Evolutionary conservation across 2,888 invertebrate genomes (phyloP), one percentile per base, ranked within the genome.

Genomic region (Apamea crenata): DNA sequence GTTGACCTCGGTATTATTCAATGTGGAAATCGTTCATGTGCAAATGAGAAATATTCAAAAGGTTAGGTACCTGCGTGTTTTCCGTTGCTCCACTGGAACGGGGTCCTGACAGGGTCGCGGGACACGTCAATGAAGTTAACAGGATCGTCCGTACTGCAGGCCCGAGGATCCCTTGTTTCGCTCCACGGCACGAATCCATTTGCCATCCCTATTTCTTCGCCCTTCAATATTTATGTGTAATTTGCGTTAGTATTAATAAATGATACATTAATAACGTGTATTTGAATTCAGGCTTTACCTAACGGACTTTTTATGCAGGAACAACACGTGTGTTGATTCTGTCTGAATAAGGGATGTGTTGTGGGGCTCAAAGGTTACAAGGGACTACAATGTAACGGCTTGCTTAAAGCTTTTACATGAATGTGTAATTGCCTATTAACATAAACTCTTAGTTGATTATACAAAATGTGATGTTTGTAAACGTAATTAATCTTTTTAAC

Each of bases 61-160:
- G 88, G 90, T 91, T 91, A 74, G 82, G 36, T 76, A 96, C 98
- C 98, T 91, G 98, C 98, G 88, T 97, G 97, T 77, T 90, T 93
- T 0, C 96, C 94, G 44, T 91, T 93, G 89, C 97, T 97, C 99
- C 99, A 99, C 89, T 98, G 98, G 92, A 98, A 98, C 0, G 99
- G 99, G 0, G 98, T 98, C n/a, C 99, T 97, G 68, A 97, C 97
- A 0, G 98, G 98, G 93, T 99, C 98, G 56, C 98, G 97, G 32
- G 98, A 97, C 2, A 96, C 95, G 25, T 95, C 90, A 32, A 97
- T 93, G 91, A 97, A 98, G 68, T 97, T 95, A 50, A 97, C 94
- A 21, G 97, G 97, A 44, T 98, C 98, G 25, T 97, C 97, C 4
- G 97, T 96, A 79, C 95, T 95, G 90, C 97, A 97, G 21, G 97